A percentile compares a stretch with the other conserved stretches of the same genome.
Conservation (phyloP, 2,888 invertebrate genomes). For the Anticlea derivata region DNA sequence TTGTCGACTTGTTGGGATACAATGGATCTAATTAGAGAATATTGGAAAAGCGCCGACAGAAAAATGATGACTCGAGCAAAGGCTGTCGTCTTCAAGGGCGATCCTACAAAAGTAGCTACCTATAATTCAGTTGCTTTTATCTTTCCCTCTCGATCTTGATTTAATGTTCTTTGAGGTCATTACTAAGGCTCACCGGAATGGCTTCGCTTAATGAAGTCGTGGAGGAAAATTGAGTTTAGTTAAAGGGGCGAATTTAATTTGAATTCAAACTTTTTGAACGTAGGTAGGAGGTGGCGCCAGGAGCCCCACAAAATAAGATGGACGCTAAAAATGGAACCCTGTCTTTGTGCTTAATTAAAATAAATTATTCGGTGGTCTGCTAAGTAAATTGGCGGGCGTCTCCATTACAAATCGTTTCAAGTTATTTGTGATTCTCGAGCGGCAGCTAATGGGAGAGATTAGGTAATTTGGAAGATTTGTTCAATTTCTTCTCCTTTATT, state of each 20-base stretch:
- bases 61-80: constrained; percentile 55
- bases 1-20: not conserved
- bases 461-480: constrained; percentile 41
- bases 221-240: constrained; percentile 82
- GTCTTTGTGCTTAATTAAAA: constrained; percentile 75
- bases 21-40: constrained; percentile 48
- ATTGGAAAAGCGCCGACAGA: constrained; percentile 45
- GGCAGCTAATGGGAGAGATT: constrained; percentile 54
- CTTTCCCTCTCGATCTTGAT: constrained; percentile 77
- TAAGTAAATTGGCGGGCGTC: constrained; percentile 65
- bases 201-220: constrained; percentile 81
- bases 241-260: constrained; percentile 82
- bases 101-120: constrained; percentile 73
- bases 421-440: constrained; percentile 50
- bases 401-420: constrained; percentile 65
- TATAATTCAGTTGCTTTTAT: constrained; percentile 78
- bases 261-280: constrained; percentile 80
- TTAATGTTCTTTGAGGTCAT: constrained; percentile 81
- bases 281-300: constrained; percentile 64
- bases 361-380: constrained; percentile 70
- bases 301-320: constrained; percentile 68
- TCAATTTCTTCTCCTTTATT: constrained; percentile 34
- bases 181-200: constrained; percentile 80
- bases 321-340: constrained; percentile 68
- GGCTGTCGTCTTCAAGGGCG: constrained; percentile 60